Evolutionary conservation across 2,797 vertebrate genomes (phyloP).

Genomic region (Scolopax bukidnonensis): DNA sequence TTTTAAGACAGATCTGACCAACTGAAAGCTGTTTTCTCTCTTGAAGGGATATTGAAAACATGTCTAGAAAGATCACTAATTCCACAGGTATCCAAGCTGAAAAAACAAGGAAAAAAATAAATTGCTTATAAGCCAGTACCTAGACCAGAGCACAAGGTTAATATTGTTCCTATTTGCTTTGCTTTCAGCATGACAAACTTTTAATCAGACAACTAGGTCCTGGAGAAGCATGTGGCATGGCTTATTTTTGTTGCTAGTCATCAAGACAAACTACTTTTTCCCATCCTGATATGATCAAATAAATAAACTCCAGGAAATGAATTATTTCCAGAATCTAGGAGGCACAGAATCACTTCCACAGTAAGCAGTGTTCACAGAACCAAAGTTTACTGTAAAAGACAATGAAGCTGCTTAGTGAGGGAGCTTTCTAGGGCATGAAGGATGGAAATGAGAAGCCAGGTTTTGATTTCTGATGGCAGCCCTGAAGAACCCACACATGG

Average conservation of each 20-base stretch:
- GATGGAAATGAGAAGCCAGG: background rate
- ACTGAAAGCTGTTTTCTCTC: conserved; percentile 41
- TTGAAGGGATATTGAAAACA: background rate
- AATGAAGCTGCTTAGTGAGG: background rate
- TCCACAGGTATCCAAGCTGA: conserved; percentile 32
- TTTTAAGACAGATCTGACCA: conserved; percentile 15
- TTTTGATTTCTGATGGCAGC: background rate
- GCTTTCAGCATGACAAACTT: conserved; percentile 12
- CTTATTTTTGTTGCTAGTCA: background rate
- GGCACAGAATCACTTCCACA: background rate
- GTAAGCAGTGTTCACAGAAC: background rate
- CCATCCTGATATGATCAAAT: background rate
- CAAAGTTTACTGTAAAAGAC: background rate
- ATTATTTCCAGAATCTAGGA: background rate
- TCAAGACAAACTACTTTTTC: background rate
- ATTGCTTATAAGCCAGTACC: background rate
- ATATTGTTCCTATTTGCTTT: background rate
- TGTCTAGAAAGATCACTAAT: conserved; percentile 37
- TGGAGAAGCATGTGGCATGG: background rate
- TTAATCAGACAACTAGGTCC: background rate
- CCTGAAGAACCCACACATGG: background rate
- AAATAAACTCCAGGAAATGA: background rate
- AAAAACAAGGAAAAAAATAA: conserved; percentile 48
- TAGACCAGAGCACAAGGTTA: background rate
- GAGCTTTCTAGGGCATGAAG: background rate